Percentiles rank a stretch among this genome's conserved stretches.
Evolutionary conservation across 2,888 invertebrate species (phyloP).

Genomic region (Melangyna quadrimaculata): DNA sequence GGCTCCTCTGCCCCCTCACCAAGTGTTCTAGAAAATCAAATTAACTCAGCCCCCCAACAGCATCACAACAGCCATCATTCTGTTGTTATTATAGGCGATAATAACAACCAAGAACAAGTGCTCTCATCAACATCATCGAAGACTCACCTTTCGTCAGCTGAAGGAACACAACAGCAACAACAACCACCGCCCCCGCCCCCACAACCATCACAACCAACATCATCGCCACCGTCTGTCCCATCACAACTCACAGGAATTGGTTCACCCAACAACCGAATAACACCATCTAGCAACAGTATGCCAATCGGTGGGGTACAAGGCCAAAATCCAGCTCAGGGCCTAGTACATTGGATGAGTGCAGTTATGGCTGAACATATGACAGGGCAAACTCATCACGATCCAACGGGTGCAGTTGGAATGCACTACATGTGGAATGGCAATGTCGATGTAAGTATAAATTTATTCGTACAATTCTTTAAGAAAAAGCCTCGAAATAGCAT

Average conservation of each 20-base stretch:
- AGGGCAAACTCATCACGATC: slow-evolving; percentile 86
- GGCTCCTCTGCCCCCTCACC: slow-evolving; percentile 65
- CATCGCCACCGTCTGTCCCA: slow-evolving; percentile 73
- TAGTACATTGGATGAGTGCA: slow-evolving; percentile 96
- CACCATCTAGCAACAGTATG: slow-evolving; percentile 75
- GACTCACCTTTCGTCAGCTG: slow-evolving; percentile 54
- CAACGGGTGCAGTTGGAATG: slow-evolving; percentile 81
- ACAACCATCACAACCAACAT: slow-evolving; percentile 73
- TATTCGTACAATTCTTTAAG: not conserved
- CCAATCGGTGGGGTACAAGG: slow-evolving; percentile 82
- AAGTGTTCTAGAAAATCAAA: slow-evolving; percentile 61
- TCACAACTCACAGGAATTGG: slow-evolving; percentile 70
- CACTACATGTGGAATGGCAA: slow-evolving; percentile 82
- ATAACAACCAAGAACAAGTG: slow-evolving; percentile 63
- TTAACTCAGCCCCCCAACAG: slow-evolving; percentile 58
- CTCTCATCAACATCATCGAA: slow-evolving; percentile 50
- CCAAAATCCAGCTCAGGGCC: slow-evolving; percentile 88
- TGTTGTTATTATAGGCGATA: slow-evolving; percentile 61
- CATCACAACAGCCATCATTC: slow-evolving; percentile 70
- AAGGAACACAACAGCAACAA: slow-evolving; percentile 46
- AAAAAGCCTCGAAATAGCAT: not conserved
- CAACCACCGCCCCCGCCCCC: slow-evolving; percentile 65
- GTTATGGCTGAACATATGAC: slow-evolving; percentile 98
- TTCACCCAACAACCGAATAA: slow-evolving; percentile 64
- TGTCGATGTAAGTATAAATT: slow-evolving; percentile 79